phyloP scores from a whole-genome alignment of 1,140 invertebrate genomes.

The Tribolium castaneum region DNA sequence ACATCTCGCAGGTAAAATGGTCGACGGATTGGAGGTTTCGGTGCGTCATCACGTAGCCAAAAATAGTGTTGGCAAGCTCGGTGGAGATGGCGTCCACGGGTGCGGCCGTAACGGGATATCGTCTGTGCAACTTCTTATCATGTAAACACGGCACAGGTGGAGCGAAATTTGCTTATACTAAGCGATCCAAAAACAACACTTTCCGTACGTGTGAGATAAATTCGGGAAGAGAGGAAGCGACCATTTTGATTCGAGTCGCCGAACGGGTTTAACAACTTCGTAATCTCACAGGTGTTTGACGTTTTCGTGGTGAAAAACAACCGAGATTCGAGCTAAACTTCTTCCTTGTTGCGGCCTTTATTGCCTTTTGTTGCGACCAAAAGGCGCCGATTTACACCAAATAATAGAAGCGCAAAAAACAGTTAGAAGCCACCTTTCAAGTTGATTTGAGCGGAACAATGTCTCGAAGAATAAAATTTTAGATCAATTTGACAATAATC shows the following conservation, averaged over 20 bases:
- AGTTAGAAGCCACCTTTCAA: neutral
- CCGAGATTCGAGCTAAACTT: neutral
- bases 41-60: conserved; percentile 45
- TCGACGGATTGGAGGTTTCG: conserved; percentile 28
- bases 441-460: too few relatives aligned
- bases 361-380: neutral
- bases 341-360: neutral
- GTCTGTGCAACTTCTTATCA: conserved; percentile 30
- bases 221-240: neutral
- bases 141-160: conserved; percentile 28
- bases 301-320: conserved; percentile 28
- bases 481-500: neutral
- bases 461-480: too few relatives aligned
- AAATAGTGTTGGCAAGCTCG: conserved; percentile 44
- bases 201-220: neutral
- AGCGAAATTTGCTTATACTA: neutral
- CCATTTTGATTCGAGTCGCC: neutral
- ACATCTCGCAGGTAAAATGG: neutral
- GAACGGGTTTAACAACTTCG: conserved; percentile 40
- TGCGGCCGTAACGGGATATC: conserved; percentile 37
- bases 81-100: conserved; percentile 32
- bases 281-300: conserved; percentile 43
- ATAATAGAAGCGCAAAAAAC: neutral
- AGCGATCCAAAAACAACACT: conserved; percentile 19
- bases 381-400: neutral